These are phyloP conservation scores for Scomber scombrus DNA, from an alignment of 2,113 vertebrate genomes.

Conservation along the genomic window DNA sequence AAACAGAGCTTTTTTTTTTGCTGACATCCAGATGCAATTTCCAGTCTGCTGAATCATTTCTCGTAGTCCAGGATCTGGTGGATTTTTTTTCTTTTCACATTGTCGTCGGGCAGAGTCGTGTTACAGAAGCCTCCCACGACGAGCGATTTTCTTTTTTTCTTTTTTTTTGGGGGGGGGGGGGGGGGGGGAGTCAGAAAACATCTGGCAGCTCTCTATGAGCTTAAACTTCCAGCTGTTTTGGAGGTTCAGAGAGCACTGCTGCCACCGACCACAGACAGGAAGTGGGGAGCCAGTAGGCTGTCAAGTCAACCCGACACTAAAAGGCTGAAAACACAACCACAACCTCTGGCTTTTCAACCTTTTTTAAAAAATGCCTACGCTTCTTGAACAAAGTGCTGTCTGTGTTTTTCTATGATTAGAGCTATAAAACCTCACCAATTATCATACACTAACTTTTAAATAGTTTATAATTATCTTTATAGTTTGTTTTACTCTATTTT, in stretches of 20 bases:
- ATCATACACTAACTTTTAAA: too few species aligned
- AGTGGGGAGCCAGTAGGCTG: conserved; percentile 65
- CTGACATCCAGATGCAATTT: conserved; percentile 47
- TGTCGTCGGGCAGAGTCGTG: conserved; percentile 20
- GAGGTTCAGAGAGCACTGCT: conserved; percentile 51
- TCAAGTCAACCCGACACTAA: conserved; percentile 55
- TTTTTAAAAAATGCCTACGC: conserved; percentile 15
- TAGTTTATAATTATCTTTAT: too few species aligned
- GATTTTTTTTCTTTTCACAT: conserved; percentile 15
- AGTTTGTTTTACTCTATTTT: too few species aligned
- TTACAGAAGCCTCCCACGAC: conserved; percentile 51
- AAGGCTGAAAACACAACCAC: conserved; percentile 51
- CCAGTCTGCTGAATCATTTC: conserved; percentile 72
- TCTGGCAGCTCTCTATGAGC: conserved; percentile 73
- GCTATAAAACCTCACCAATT: not conserved
- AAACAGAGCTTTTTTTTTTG: conserved; percentile 13
- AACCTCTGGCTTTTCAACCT: conserved; percentile 51
- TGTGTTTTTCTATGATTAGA: not conserved
- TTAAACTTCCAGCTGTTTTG: conserved; percentile 73
- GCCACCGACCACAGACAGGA: conserved; percentile 72
- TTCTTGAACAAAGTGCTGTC: conserved; percentile 4
- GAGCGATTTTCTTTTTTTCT: not conserved
- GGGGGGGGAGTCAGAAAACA: conserved; percentile 57
- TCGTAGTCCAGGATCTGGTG: not conserved
- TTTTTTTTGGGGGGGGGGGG: too few species aligned